Base-by-base conservation (phyloP, 2,888 invertebrate genomes). In the Ornithoptera alexandrae region DNA sequence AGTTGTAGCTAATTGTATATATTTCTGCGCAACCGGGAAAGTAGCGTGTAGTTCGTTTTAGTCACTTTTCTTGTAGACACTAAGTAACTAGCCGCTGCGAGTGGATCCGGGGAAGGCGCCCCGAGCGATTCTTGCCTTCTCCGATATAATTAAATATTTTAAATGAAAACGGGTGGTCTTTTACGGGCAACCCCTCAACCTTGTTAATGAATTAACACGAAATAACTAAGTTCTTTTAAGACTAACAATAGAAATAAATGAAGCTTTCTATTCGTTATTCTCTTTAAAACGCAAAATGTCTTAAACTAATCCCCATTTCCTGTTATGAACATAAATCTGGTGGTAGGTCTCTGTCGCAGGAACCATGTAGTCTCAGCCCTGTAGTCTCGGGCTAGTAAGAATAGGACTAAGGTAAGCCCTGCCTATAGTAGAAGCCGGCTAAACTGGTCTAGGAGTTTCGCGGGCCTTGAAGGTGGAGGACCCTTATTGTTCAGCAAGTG, bases 91-190 rank as follows among this genome's bases (percentile, higher is more conserved):
- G 62, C 57, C 17, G 46, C 58, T 50, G n/a, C 53, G 53, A 62
- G 57, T 20, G 57, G 57, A 63, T 63, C 62, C 50, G 58, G 57
- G 42, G 46, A 50, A 17, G 22, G 36, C 46, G 68, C 68, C 50
- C 1, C 30, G 58, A 53, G 63, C 68, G 57, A 39, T 68, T 50
- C 30, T 20, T 15, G 18, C 68, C 36, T 20, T 63, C 63, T 68
- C 15, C 68, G 10, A 24, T 58, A 63, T 68, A 68, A 68, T 68
- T 68, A 63, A 68, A 68, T 68, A 63, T 68, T 68, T 68, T 36
- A 68, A 68, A 68, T 50, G 62, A 68, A 68, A 6, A 58, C 68
- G 5, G 68, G 46, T 50, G 36, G 15, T 57, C 62, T 63, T 62
- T 63, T 46, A 17, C 58, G 20, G 42, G 0, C 22, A 58, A 68